Base-by-base conservation (phyloP, 2,797 vertebrate species). In the Micropoecilia bifurca region DNA sequence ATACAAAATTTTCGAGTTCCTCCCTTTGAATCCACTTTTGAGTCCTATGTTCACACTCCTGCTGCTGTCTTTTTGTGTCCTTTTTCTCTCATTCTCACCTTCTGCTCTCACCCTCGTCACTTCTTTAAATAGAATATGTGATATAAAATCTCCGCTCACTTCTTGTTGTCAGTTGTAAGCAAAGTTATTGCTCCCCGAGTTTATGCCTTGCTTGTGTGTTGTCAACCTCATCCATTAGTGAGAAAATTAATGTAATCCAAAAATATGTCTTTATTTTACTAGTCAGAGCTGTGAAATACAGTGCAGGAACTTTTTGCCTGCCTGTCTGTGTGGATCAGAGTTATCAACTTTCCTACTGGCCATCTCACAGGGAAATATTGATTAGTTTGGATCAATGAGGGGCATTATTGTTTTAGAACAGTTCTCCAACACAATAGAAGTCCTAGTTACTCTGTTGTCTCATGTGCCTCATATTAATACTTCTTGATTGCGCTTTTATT, bases 311-410 rank as follows among this genome's bases (percentile, higher is more conserved):
- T 75, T 78, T 78, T 79, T 61, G 68, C 55, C 74, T 74, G 81
- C 75, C 80, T 87, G 88, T 90, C 90, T 83, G 76, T 86, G 80
- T 75, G 72, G 75, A 89, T 91, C 77, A 85, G 82, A 82, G 83
- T 85, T 85, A 85, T 79, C 74, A 77, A 79, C 77, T 55, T 86
- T 85, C 79, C 88, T 50, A 83, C 82, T 81, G 85, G 77, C 79
- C 59, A 59, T 73, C 82, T 87, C 85, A 30, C 82, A 83, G 80
- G 86, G 78, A 87, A 86, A 85, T 82, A 91, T 90, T 92, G 92
- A 92, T 94, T 89, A 83, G 88, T 76, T 73, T 66, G 84, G 83
- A 91, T 93, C 85, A 76, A 93, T 93, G 84, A 77, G 88, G 71
- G 85, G 80, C 79, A 75, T 78, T 78, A 88, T 89, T 93, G 89